A percentile compares a stretch with the other conserved stretches of the same genome.
Evolutionary conservation across 37 sponge, comb jelly and placozoan species (phyloP).

Genomic region (Agelas oroides): DNA sequence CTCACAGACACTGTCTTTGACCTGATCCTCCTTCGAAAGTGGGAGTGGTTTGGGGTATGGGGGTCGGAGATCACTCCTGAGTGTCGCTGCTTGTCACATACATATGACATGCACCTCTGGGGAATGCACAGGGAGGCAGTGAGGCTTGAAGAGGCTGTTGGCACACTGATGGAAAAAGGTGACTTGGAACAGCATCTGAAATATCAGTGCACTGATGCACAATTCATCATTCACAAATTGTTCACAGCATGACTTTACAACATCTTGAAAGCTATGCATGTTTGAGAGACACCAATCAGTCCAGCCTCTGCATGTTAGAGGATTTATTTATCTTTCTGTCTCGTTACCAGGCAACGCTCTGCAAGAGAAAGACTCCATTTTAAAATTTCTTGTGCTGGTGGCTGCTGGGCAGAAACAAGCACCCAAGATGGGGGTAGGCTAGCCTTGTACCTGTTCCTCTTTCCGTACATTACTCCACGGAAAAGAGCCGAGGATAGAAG

Average conservation of each 20-base stretch:
- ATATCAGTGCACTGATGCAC: too few relatives aligned
- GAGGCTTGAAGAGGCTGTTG: slow-evolving; percentile 11
- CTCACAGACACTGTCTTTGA: neutral
- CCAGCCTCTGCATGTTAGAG: too few relatives aligned
- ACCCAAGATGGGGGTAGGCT: neutral
- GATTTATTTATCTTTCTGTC: too few relatives aligned
- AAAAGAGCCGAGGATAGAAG: too few relatives aligned
- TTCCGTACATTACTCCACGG: too few relatives aligned
- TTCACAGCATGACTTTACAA: too few relatives aligned
- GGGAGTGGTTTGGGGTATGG: slow-evolving; percentile 44
- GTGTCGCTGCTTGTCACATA: slow-evolving; percentile 8
- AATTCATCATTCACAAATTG: too few relatives aligned
- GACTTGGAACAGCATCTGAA: too few relatives aligned
- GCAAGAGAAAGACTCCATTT: neutral
- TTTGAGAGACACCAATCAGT: too few relatives aligned
- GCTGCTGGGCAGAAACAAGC: neutral
- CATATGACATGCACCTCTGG: neutral
- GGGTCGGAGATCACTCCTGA: slow-evolving; percentile 4
- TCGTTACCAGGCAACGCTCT: neutral
- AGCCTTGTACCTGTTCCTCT: too few relatives aligned
- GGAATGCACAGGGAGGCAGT: slow-evolving; percentile 23
- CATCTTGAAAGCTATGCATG: too few relatives aligned
- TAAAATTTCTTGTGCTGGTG: neutral
- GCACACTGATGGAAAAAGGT: neutral
- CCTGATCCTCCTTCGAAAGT: slow-evolving; percentile 10